Base-by-base conservation (phyloP, 2,888 invertebrate genomes). In the Drosophila seclusa region DNA sequence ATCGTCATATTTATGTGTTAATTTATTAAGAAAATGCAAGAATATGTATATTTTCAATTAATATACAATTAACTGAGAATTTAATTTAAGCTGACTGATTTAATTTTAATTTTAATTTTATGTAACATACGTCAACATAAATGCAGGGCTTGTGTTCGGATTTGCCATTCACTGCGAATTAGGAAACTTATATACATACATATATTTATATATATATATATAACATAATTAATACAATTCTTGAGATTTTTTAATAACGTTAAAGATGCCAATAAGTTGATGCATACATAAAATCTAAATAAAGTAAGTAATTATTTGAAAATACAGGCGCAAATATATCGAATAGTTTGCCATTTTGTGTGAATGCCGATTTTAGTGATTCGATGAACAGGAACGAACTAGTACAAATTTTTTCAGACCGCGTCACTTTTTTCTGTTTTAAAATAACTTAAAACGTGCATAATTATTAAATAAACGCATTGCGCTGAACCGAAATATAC, bases 401-500 rank as follows among this genome's bases (percentile, higher is more conserved):
- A 65, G 64, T 70, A 59, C 60, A 38, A 61, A 59, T n/a, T 62
- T 38, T 34, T 45, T n/a, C 29, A 65, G 58, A 82, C 80, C 82
- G 82, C 82, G 82, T 85, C 82, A 62, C 86, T 85, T 76, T 76
- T 84, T 76, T 67, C 32, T 40, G 36, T 59, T 83, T 83, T 69
- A 87, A 82, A 87, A 61, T 67, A 66, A 58, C 32, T 60, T 34
- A n/a, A 68, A 76, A 67, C 50, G 62, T 64, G 10, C 48, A 73
- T 66, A 60, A 13, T 31, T 48, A 27, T 49, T 45, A 34, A 48
- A 40, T 59, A 50, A 38, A 48, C 4, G 2, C 10, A 49, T 32
- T 31, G 1, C 11, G 2, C 29, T 45, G 36, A 10, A 6, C 13
- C 6, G 38, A 52, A 45, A 24, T 10, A 5, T 10, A 4, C 13